These are phyloP conservation scores for Hyalella azteca DNA, from an alignment of 2,888 invertebrate genomes.

Conservation along the genomic window DNA sequence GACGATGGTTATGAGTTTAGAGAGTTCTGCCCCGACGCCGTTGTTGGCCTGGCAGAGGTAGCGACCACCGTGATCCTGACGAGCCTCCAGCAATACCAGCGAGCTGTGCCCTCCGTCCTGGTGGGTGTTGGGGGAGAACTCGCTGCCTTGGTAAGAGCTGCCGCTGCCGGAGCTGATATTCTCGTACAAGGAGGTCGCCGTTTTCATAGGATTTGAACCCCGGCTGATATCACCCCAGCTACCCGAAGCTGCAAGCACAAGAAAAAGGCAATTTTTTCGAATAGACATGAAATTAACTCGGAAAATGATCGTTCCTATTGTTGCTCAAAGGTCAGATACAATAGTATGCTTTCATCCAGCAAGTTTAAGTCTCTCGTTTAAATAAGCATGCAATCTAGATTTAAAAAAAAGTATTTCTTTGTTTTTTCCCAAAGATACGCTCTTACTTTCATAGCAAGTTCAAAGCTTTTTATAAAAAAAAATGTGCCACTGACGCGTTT, in stretches of 20 bases:
- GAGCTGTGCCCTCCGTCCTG: constrained; percentile 72
- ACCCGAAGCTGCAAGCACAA: constrained; percentile 48
- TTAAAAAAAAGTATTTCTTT: too few relatives aligned
- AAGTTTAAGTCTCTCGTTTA: too few relatives aligned
- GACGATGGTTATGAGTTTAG: constrained; percentile 50
- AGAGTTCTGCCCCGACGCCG: constrained; percentile 48
- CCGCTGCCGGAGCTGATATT: background rate
- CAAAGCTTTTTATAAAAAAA: too few relatives aligned
- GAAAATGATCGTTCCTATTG: too few relatives aligned
- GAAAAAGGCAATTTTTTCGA: too few relatives aligned
- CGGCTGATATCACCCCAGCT: constrained; percentile 42
- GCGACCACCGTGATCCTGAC: constrained; percentile 49
- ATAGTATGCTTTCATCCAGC: too few relatives aligned
- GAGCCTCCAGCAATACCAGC: constrained; percentile 47
- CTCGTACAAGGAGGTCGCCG: background rate
- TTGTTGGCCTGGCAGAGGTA: constrained; percentile 56
- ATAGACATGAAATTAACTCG: too few relatives aligned
- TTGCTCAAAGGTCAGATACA: too few relatives aligned
- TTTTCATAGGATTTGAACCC: background rate
- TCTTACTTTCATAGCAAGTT: too few relatives aligned
- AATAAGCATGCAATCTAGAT: too few relatives aligned
- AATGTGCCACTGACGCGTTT: constrained; percentile 83
- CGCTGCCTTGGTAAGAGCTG: background rate
- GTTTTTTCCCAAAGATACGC: too few relatives aligned
- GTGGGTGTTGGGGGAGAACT: background rate